These are phyloP conservation scores for Heloderma charlesbogerti DNA, from an alignment of 2,113 vertebrate species.

Conservation along the genomic window DNA sequence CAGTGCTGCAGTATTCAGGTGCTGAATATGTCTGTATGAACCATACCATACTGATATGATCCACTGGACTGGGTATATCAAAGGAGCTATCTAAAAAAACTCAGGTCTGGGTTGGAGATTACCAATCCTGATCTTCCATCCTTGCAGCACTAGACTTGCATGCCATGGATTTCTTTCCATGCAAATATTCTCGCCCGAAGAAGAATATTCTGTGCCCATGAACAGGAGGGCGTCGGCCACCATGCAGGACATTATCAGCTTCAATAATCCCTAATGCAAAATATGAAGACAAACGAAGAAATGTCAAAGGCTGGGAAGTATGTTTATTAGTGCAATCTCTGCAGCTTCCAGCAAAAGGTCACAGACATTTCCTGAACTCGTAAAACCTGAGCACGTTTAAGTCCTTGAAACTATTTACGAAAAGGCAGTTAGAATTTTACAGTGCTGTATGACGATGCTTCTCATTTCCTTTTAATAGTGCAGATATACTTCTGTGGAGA, in stretches of 20 bases:
- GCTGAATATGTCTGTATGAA: background rate
- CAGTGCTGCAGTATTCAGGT: background rate
- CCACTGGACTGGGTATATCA: background rate
- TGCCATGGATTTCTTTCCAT: background rate
- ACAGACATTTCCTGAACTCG: background rate
- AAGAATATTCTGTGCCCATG: fast-evolving
- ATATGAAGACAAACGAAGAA: background rate
- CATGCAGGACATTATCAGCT: fast-evolving
- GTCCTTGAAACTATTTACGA: slow-evolving; percentile 1
- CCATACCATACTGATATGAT: background rate
- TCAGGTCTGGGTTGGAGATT: background rate
- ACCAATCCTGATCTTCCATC: background rate
- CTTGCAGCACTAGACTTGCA: background rate
- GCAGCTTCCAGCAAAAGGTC: slow-evolving; percentile 26
- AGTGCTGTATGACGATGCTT: background rate
- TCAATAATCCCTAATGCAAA: background rate
- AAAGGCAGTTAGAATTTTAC: background rate
- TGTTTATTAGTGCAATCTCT: background rate
- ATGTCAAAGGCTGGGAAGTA: background rate
- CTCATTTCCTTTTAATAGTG: background rate
- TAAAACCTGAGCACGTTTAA: background rate
- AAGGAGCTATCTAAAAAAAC: background rate
- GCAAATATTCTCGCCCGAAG: fast-evolving
- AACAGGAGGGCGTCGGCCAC: fast-evolving
- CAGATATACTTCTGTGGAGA: background rate